A percentile compares a stretch with the other conserved stretches of the same genome.
These are phyloP conservation scores for Saccostrea cuccullata DNA, from an alignment of 1,140 invertebrate genomes.

Conservation along the genomic window DNA sequence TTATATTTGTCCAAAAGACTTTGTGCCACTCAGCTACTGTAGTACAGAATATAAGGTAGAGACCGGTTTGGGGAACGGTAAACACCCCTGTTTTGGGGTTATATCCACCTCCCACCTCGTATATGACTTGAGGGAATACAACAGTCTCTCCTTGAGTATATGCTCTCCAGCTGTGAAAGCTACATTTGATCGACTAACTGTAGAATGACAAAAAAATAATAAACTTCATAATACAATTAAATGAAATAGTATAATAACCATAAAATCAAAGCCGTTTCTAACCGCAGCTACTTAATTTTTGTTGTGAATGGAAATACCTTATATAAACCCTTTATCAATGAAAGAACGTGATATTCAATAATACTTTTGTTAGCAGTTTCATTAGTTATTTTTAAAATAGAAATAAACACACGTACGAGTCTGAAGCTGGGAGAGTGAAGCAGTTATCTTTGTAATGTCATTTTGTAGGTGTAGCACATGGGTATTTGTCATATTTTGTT, in stretches of 20 bases:
- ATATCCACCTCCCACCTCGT: conserved; percentile 16
- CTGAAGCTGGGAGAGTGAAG: too few relatives aligned
- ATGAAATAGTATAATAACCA: background rate
- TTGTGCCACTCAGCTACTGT: background rate
- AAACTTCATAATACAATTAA: background rate
- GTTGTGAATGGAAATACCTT: background rate
- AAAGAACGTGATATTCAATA: too few relatives aligned
- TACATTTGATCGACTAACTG: background rate
- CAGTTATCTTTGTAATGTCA: too few relatives aligned
- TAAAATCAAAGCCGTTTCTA: background rate
- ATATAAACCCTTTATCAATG: too few relatives aligned
- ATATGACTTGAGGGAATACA: background rate
- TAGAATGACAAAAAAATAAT: background rate
- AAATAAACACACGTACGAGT: too few relatives aligned
- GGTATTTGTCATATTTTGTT: too few relatives aligned
- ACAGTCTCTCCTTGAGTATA: background rate
- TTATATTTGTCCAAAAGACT: background rate
- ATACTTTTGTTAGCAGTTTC: too few relatives aligned
- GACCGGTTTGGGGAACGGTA: background rate
- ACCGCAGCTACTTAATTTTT: background rate
- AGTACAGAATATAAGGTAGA: background rate
- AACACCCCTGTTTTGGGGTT: background rate
- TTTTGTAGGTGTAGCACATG: too few relatives aligned
- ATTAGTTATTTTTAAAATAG: too few relatives aligned
- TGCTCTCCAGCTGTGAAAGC: conserved; percentile 7